Base-by-base conservation (phyloP, 2,888 invertebrate species). In the Gonocerus acuteangulatus region DNA sequence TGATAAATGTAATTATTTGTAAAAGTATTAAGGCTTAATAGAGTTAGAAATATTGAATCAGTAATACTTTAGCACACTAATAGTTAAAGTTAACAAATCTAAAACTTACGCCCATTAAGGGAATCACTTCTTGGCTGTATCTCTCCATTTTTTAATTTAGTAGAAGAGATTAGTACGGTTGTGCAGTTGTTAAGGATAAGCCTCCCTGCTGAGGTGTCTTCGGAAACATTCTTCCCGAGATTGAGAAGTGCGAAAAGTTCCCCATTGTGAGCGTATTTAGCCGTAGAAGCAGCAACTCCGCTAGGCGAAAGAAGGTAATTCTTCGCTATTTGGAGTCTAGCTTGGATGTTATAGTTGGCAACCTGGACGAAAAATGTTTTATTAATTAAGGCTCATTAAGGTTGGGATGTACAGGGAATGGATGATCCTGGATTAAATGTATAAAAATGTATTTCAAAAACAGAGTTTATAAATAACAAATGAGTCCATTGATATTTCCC, bases 151-250 rank as follows among this genome's bases (percentile, higher is more conserved):
- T 64, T 62, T 15, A 42, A 19, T 19, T 64, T 63, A 1, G 64
- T 69, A 57, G 74, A 75, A 39, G 77, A 79, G 49, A 88, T 74
- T 64, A 85, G 80, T 6, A 88, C 83, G 39, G 81, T 81, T 63
- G 82, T 83, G 71, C 88, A 89, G 70, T 86, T 87, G 70, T 85
- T 85, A 15, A 89, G 75, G 63, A 90, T 84, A 13, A 90, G 76
- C 22, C 89, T 79, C 1, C 90, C 90, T 49, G 87, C 86, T 11
- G 86, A 83, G 2, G 89, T 87, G 71, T 90, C 90, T 72, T 89
- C 89, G 0, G 87, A 87, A 45, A 90, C 78, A 70, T 86, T 85
- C 70, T 85, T 84, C 21, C 83, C 82, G 42, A 89, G 74, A 56
- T 80, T 80, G 75, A 89, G 79, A 62, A 84, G 77, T 6, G 86